Evolutionary conservation across 2,888 invertebrate genomes (phyloP).

Genomic region (Tholera decimalis): DNA sequence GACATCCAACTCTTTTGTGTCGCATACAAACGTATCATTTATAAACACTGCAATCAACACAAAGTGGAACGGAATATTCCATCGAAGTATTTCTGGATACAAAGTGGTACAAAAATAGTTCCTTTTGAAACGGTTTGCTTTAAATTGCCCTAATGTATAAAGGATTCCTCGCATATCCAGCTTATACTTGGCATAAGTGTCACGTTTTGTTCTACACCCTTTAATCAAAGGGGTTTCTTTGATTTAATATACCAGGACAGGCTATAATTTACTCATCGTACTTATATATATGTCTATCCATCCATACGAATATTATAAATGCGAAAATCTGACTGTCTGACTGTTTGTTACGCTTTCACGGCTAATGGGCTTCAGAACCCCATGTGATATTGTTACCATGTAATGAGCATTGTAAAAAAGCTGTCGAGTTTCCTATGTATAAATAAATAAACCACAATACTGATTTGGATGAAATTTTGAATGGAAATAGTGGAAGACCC

Average conservation of each 20-base stretch:
- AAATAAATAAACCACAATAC: too few species aligned
- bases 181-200: conserved; percentile 51
- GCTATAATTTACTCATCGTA: conserved; percentile 20
- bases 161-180: conserved; percentile 32
- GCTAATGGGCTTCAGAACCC: too few species aligned
- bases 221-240: conserved; percentile 49
- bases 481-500: too few species aligned
- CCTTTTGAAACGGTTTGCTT: conserved; percentile 29
- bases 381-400: too few species aligned
- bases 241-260: conserved; percentile 41
- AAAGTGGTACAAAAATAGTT: conserved; percentile 35
- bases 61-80: conserved; percentile 20
- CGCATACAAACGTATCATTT: conserved; percentile 16
- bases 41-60: conserved; percentile 31
- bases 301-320: too few species aligned
- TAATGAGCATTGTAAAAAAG: too few species aligned
- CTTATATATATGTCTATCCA: too few species aligned
- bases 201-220: conserved; percentile 37
- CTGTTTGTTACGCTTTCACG: too few species aligned
- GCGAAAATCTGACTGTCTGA: too few species aligned
- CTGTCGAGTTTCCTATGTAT: too few species aligned
- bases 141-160: conserved; percentile 36
- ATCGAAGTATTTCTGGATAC: conserved; percentile 13
- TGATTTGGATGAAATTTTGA: too few species aligned
- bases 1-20: conserved; percentile 7